Evolutionary conservation across 2,888 invertebrate species (phyloP).

Genomic region (Halictus quadricinctus): DNA sequence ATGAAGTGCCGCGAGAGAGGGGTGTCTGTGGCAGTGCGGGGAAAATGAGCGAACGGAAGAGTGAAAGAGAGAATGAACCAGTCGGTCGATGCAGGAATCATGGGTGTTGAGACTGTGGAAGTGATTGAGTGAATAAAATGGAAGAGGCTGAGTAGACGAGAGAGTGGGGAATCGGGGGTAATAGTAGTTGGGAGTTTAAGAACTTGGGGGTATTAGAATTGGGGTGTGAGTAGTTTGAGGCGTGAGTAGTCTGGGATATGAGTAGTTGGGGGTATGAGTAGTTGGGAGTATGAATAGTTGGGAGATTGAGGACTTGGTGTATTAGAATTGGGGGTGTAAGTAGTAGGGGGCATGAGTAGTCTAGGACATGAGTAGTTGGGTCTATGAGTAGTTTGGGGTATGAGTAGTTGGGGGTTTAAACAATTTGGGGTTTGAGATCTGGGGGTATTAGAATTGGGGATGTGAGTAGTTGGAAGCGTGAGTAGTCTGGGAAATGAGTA

Average conservation of each 20-base stretch:
- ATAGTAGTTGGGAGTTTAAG: too few species aligned
- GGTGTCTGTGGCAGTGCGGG: neutral
- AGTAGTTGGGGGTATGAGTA: too few species aligned
- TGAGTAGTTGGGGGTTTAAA: neutral
- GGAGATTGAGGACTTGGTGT: too few species aligned
- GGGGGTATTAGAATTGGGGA: too few species aligned
- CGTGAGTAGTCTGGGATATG: too few species aligned
- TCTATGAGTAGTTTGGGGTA: neutral
- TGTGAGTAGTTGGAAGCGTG: too few species aligned
- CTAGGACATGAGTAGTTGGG: neutral
- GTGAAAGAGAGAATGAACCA: neutral
- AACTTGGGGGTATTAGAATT: too few species aligned
- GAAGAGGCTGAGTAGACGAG: neutral
- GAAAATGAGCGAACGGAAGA: neutral
- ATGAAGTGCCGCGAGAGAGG: slow-evolving; percentile 35
- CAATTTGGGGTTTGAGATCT: too few species aligned
- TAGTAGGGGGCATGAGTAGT: too few species aligned
- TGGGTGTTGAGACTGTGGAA: neutral
- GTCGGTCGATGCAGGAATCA: neutral
- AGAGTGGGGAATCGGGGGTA: neutral
- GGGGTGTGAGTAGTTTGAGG: neutral
- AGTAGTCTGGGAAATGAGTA: too few species aligned
- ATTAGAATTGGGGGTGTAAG: too few species aligned
- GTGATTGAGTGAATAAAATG: neutral
- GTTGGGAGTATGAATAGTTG: too few species aligned